These are phyloP conservation scores for Myotis yumanensis DNA, from an alignment of 2,113 vertebrate species.

Conservation along the genomic window DNA sequence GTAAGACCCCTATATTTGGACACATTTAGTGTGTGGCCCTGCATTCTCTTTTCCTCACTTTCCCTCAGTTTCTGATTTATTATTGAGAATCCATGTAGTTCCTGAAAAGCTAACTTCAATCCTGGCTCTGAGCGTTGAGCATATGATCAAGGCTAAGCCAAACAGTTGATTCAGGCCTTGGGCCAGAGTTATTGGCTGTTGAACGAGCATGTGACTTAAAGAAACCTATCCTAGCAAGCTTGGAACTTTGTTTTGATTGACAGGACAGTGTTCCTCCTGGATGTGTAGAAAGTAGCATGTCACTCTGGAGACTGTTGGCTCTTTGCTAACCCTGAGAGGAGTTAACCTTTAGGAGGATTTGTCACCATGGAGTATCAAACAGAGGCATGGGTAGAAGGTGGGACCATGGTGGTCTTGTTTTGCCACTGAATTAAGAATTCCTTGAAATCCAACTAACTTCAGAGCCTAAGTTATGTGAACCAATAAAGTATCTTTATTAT, in stretches of 20 bases:
- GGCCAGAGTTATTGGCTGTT: background rate
- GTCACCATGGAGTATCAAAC: background rate
- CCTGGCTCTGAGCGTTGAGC: background rate
- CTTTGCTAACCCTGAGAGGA: background rate
- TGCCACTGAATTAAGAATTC: background rate
- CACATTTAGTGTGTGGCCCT: background rate
- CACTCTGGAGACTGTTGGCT: background rate
- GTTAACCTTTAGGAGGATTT: background rate
- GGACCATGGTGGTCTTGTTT: background rate
- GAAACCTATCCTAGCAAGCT: background rate
- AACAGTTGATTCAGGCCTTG: background rate
- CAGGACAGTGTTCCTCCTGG: background rate
- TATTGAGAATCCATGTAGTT: background rate
- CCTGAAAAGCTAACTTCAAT: background rate
- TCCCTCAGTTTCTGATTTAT: background rate
- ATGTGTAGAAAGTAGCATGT: background rate
- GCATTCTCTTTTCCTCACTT: background rate
- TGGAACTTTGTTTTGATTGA: background rate
- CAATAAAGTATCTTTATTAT: background rate
- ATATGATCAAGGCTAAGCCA: background rate
- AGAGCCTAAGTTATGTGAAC: background rate
- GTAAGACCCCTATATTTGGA: background rate
- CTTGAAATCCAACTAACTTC: background rate
- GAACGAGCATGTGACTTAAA: background rate
- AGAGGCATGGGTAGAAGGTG: background rate